These are phyloP conservation scores for Eulithis prunata DNA, from an alignment of 2,888 invertebrate species.

Conservation along the genomic window DNA sequence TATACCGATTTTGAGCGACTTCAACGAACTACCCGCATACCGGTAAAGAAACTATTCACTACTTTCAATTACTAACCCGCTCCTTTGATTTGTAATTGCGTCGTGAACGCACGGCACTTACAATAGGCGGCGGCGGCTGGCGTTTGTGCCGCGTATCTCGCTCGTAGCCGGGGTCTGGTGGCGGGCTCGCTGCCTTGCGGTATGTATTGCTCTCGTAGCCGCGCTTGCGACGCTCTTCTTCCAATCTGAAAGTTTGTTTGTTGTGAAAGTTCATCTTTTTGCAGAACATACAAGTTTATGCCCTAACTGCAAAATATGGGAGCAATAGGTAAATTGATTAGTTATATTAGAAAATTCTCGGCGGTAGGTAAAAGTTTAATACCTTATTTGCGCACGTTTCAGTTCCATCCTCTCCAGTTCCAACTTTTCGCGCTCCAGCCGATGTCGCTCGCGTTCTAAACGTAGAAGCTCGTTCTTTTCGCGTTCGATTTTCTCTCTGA, in stretches of 20 bases:
- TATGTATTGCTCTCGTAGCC: slow-evolving; percentile 77
- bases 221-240: slow-evolving; percentile 86
- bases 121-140: slow-evolving; percentile 65
- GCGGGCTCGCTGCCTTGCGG: slow-evolving; percentile 72
- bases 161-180: slow-evolving; percentile 73
- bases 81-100: no score
- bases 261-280: background rate
- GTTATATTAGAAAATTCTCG: no score
- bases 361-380: slow-evolving; percentile 21
- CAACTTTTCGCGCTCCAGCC: slow-evolving; percentile 89
- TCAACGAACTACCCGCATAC: no score
- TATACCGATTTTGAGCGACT: no score
- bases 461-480: slow-evolving; percentile 94
- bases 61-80: no score
- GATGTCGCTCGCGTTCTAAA: slow-evolving; percentile 93
- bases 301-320: no score
- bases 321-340: no score
- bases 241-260: slow-evolving; percentile 65
- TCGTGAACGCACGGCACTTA: slow-evolving; percentile 32
- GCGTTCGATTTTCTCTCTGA: slow-evolving; percentile 92
- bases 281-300: no score
- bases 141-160: slow-evolving; percentile 74
- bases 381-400: slow-evolving; percentile 91
- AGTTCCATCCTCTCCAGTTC: slow-evolving; percentile 93
- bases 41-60: no score